Conservation (phyloP, 1,140 invertebrate species). For the Polyergus mexicanus region DNA sequence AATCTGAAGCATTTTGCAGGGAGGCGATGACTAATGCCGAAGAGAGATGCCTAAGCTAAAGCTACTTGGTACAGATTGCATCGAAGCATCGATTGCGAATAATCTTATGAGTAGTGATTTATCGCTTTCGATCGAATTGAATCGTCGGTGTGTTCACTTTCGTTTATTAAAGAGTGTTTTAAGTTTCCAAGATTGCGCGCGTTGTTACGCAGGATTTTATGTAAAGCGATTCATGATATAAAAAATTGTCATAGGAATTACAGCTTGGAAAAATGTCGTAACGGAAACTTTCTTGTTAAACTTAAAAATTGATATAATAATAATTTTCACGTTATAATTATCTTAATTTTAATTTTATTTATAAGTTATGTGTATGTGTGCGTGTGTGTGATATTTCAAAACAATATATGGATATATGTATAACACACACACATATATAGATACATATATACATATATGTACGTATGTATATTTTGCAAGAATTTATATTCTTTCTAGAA, state of each 20-base stretch:
- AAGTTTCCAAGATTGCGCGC: background rate
- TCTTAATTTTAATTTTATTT: slow-evolving; percentile 1
- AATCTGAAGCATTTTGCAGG: slow-evolving; percentile 3
- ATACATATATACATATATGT: too few relatives aligned
- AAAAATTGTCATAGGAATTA: background rate
- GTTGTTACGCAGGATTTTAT: background rate
- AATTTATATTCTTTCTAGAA: slow-evolving; percentile 6
- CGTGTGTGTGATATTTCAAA: background rate
- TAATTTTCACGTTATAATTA: slow-evolving; percentile 15
- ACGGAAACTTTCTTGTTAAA: background rate
- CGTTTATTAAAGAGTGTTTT: slow-evolving; percentile 25
- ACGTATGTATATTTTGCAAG: too few relatives aligned
- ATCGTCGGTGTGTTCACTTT: background rate
- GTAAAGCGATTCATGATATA: background rate
- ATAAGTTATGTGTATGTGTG: background rate
- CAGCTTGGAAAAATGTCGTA: background rate
- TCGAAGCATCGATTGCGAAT: slow-evolving; percentile 22
- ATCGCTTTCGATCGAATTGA: slow-evolving; percentile 9
- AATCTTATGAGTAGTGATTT: slow-evolving; percentile 12
- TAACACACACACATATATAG: too few relatives aligned
- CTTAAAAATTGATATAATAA: slow-evolving; percentile 12
- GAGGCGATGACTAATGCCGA: background rate
- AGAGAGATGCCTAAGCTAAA: slow-evolving; percentile 9
- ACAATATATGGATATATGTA: background rate
- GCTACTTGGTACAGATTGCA: slow-evolving; percentile 37